phyloP scores from a whole-genome alignment of 1,140 invertebrate genomes.

The Nautilus pompilius region DNA sequence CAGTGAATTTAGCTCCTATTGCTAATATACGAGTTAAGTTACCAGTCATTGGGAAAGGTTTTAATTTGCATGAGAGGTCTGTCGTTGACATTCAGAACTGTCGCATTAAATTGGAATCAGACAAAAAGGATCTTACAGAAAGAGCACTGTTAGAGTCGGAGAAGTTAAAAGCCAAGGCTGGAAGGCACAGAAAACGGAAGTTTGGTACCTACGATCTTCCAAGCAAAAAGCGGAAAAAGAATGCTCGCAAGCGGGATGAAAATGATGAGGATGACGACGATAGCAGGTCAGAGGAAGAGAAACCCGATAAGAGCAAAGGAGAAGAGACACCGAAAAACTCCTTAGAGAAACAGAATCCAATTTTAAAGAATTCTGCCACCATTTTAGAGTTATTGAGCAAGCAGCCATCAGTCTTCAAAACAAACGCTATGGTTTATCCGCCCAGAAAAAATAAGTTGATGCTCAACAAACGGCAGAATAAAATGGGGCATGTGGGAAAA shows the following conservation, averaged over 20 bases:
- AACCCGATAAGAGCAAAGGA: not conserved
- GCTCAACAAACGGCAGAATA: not conserved
- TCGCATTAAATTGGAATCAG: slow-evolving; percentile 6
- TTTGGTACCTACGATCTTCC: slow-evolving; percentile 22
- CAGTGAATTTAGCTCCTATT: slow-evolving; percentile 17
- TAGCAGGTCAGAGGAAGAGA: slow-evolving; percentile 5
- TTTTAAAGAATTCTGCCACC: not conserved
- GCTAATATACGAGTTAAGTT: slow-evolving; percentile 27
- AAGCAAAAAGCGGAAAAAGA: slow-evolving; percentile 18
- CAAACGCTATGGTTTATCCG: not conserved
- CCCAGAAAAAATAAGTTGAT: not conserved
- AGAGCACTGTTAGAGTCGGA: not conserved
- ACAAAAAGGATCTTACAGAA: not conserved
- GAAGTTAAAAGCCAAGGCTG: slow-evolving; percentile 1
- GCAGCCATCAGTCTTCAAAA: not conserved
- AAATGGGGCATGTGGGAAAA: not conserved
- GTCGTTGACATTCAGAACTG: slow-evolving; percentile 14
- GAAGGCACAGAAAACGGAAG: slow-evolving; percentile 12
- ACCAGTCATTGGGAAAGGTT: slow-evolving; percentile 23
- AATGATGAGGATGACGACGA: not conserved
- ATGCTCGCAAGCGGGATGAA: slow-evolving; percentile 13
- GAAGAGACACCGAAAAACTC: not conserved
- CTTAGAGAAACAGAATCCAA: not conserved
- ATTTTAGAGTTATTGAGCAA: slow-evolving; percentile 1
- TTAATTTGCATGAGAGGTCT: slow-evolving; percentile 14